A percentile compares a stretch with the other conserved stretches of the same genome.
These are phyloP conservation scores for Zosterops borbonicus DNA, from an alignment of 2,113 vertebrate species.

Conservation along the genomic window DNA sequence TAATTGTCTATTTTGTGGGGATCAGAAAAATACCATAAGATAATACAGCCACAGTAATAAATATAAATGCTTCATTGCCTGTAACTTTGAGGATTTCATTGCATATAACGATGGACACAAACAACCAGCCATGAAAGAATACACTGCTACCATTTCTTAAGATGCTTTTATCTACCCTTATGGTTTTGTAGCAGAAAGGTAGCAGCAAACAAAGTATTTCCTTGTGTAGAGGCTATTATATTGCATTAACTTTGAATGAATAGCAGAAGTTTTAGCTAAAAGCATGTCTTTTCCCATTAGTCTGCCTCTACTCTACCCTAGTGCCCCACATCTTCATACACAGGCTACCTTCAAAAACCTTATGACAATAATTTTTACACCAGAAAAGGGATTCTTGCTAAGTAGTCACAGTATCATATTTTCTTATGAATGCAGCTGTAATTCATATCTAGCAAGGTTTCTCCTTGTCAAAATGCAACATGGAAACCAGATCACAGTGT, in stretches of 20 bases:
- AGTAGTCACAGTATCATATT: background rate
- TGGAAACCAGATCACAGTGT: background rate
- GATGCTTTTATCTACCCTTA: background rate
- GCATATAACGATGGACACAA: background rate
- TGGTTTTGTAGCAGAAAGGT: background rate
- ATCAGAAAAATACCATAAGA: background rate
- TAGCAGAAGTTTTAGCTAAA: background rate
- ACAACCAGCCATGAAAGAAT: background rate
- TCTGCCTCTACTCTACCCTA: background rate
- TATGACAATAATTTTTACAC: background rate
- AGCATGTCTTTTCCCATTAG: background rate
- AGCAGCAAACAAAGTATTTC: background rate
- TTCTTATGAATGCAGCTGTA: background rate
- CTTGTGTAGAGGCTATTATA: background rate
- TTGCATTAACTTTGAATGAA: background rate
- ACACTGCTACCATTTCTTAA: background rate
- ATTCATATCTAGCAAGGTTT: background rate
- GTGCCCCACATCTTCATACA: background rate
- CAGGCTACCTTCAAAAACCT: background rate
- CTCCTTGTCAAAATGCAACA: accelerated
- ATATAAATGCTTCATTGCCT: background rate
- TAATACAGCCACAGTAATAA: background rate
- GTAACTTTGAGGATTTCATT: background rate
- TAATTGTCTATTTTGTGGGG: background rate
- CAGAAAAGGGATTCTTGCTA: background rate